Conservation (phyloP, 2,113 vertebrate genomes). For the Ovibos moschatus region DNA sequence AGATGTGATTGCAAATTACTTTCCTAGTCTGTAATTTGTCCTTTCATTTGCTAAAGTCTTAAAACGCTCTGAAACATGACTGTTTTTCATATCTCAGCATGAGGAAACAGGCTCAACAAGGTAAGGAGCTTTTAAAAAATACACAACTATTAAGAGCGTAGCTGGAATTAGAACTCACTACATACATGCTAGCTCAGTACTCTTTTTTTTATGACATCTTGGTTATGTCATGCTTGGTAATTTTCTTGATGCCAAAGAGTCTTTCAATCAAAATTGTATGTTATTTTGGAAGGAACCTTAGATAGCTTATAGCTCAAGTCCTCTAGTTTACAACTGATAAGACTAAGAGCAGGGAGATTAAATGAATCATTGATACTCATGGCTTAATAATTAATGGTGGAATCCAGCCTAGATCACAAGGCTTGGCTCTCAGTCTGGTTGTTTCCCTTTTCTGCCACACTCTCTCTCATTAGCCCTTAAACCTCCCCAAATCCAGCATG, state of each 20-base stretch:
- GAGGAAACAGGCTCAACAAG: background rate
- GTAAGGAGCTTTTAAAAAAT: background rate
- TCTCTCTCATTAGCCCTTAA: background rate
- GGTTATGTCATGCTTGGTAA: background rate
- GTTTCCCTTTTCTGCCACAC: background rate
- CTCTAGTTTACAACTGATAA: background rate
- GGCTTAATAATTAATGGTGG: background rate
- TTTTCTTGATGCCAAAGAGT: background rate
- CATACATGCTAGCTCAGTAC: background rate
- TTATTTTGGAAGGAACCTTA: background rate
- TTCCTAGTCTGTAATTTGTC: background rate
- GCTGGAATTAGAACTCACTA: background rate
- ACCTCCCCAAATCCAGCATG: background rate
- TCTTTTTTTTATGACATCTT: background rate
- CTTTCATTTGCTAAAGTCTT: background rate
- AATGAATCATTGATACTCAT: background rate
- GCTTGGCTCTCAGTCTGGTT: background rate
- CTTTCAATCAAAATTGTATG: background rate
- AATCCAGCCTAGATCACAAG: background rate
- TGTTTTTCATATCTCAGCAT: background rate
- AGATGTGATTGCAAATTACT: background rate
- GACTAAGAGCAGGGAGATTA: background rate
- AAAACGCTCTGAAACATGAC: background rate
- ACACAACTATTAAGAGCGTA: background rate
- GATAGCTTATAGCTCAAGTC: background rate